Evolutionary conservation across 2,888 invertebrate species (phyloP).

Genomic region (Clunio marinus): DNA sequence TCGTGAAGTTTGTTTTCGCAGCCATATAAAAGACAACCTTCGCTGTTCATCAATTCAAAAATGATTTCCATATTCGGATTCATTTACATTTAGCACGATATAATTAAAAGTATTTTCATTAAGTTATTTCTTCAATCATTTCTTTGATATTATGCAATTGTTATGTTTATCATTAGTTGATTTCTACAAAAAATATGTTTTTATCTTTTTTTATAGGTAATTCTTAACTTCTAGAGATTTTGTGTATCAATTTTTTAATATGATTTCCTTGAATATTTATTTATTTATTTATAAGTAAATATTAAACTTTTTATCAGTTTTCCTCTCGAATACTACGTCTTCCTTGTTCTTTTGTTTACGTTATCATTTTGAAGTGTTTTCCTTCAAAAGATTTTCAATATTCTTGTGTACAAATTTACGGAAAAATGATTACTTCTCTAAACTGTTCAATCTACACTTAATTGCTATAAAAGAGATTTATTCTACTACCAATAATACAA

Average conservation of each 20-base stretch:
- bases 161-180: background rate
- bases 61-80: too few relatives aligned
- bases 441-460: constrained; percentile 25
- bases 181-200: constrained; percentile 35
- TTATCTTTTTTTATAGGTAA: background rate
- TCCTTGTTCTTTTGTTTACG: background rate
- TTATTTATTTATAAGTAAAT: background rate
- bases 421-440: constrained; percentile 13
- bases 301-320: too few relatives aligned
- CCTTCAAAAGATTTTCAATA: background rate
- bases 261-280: too few relatives aligned
- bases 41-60: background rate
- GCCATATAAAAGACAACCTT: background rate
- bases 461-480: constrained; percentile 8
- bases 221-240: background rate
- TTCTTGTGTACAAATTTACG: constrained; percentile 22
- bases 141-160: constrained; percentile 35
- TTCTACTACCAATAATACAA: constrained; percentile 13
- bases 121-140: background rate
- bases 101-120: too few relatives aligned
- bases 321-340: background rate
- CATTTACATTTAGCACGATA: too few relatives aligned
- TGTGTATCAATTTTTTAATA: background rate
- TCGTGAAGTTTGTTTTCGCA: background rate
- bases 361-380: constrained; percentile 3